These are phyloP conservation scores for Drosophila pseudoobscura DNA, from an alignment of 1,140 invertebrate genomes.

Conservation along the genomic window DNA sequence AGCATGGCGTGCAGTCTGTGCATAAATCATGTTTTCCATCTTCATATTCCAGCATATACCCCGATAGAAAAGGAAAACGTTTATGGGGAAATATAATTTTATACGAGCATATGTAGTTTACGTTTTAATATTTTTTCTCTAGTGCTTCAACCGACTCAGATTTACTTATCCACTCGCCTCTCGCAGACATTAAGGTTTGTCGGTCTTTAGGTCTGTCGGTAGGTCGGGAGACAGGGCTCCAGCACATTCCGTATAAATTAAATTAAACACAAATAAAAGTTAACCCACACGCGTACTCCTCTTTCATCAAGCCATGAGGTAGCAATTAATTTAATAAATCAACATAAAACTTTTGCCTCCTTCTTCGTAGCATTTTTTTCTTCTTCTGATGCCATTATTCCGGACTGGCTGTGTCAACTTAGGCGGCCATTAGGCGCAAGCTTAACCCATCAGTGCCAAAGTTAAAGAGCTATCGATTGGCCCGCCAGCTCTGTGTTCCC, in stretches of 20 bases:
- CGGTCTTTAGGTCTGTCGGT: background rate
- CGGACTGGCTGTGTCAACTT: constrained; percentile 65
- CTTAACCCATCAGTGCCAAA: constrained; percentile 76
- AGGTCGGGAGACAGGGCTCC: constrained; percentile 40
- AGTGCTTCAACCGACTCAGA: constrained; percentile 1
- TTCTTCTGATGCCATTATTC: constrained; percentile 30
- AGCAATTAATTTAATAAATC: constrained; percentile 82
- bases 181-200: background rate
- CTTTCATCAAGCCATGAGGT: constrained; percentile 50
- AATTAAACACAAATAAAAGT: constrained; percentile 76
- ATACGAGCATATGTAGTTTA: background rate
- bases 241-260: constrained; percentile 68
- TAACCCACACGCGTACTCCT: constrained; percentile 28
- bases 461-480: constrained; percentile 77
- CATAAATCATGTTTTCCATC: constrained; percentile 68
- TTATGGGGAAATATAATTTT: constrained; percentile 32
- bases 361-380: constrained; percentile 17
- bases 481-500: constrained; percentile 14
- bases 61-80: constrained; percentile 48
- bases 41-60: constrained; percentile 47
- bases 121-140: background rate
- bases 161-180: background rate
- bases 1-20: constrained; percentile 50
- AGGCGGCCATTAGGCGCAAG: constrained; percentile 69
- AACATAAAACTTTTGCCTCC: constrained; percentile 70